Conservation (phyloP, 1,140 invertebrate genomes). For the Hycleus cichorii region DNA sequence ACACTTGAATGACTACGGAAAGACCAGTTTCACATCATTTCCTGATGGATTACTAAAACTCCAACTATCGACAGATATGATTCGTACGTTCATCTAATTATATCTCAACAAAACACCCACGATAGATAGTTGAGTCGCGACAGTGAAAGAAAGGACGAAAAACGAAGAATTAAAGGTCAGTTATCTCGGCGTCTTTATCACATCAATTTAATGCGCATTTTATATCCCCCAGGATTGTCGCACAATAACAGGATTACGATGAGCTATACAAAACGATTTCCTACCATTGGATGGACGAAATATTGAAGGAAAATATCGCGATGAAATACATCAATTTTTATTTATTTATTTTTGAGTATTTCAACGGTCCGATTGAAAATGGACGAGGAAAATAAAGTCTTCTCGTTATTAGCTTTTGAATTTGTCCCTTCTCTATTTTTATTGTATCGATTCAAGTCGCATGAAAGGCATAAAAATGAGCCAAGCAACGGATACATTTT, state of each 20-base stretch:
- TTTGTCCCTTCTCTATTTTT: too few relatives aligned
- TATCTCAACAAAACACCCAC: too few relatives aligned
- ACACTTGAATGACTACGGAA: slow-evolving; percentile 39
- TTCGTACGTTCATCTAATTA: too few relatives aligned
- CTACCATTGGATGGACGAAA: slow-evolving; percentile 3
- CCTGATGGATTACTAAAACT: slow-evolving; percentile 36
- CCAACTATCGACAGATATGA: too few relatives aligned
- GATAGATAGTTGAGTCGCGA: too few relatives aligned
- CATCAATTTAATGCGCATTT: slow-evolving; percentile 8
- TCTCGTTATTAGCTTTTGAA: too few relatives aligned
- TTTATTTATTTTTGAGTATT: slow-evolving; percentile 1
- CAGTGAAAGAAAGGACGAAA: too few relatives aligned
- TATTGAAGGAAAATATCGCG: slow-evolving; percentile 2
- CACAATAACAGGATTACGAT: slow-evolving; percentile 7
- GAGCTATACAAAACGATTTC: slow-evolving; percentile 1
- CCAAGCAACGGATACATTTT: background rate
- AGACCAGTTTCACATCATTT: slow-evolving; percentile 37
- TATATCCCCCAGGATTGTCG: slow-evolving; percentile 3
- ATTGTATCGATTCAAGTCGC: slow-evolving; percentile 1
- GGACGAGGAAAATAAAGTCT: too few relatives aligned
- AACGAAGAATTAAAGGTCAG: background rate
- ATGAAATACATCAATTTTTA: slow-evolving; percentile 1
- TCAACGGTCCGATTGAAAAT: background rate
- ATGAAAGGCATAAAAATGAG: slow-evolving; percentile 7
- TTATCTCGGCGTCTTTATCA: slow-evolving; percentile 5